These are phyloP conservation scores for Hippopotamus amphibius DNA, from an alignment of 2,113 vertebrate species.

Conservation along the genomic window DNA sequence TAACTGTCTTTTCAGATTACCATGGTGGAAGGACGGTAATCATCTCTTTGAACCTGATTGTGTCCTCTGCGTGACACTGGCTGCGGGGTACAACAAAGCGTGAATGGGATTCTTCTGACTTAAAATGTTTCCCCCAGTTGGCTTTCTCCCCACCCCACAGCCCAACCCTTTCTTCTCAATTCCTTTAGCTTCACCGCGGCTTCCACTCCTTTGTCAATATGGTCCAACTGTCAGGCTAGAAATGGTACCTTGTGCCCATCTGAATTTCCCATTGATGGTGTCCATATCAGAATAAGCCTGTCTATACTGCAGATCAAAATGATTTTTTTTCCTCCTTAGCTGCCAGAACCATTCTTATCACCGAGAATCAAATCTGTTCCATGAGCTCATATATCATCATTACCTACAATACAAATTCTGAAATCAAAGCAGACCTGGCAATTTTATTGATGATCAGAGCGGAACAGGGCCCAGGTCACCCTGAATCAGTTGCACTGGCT, in stretches of 20 bases:
- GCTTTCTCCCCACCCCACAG: neutral
- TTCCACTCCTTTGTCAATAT: neutral
- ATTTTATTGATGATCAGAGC: constrained; percentile 80
- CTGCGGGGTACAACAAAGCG: neutral
- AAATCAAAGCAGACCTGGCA: constrained; percentile 80
- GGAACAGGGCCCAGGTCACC: constrained; percentile 76
- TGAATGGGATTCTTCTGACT: constrained; percentile 31
- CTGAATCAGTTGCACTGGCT: constrained; percentile 67
- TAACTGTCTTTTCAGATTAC: constrained; percentile 70
- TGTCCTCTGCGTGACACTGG: constrained; percentile 12
- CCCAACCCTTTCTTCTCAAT: neutral
- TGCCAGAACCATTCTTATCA: constrained; percentile 65
- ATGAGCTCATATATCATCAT: constrained; percentile 71
- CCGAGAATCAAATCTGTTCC: constrained; percentile 65
- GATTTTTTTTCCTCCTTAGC: constrained; percentile 55
- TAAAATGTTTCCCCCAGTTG: neutral
- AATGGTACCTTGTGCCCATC: neutral
- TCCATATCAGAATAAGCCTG: constrained; percentile 12
- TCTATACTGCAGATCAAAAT: constrained; percentile 64
- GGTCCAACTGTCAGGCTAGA: neutral
- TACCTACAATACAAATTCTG: constrained; percentile 74
- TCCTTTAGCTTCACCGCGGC: neutral
- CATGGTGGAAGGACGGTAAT: neutral
- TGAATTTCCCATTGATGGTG: constrained; percentile 22
- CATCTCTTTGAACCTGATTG: constrained; percentile 64